Percentiles rank a stretch among this genome's conserved stretches.
Evolutionary conservation across 1,140 invertebrate genomes (phyloP).

Genomic region (Contarinia nasturtii): DNA sequence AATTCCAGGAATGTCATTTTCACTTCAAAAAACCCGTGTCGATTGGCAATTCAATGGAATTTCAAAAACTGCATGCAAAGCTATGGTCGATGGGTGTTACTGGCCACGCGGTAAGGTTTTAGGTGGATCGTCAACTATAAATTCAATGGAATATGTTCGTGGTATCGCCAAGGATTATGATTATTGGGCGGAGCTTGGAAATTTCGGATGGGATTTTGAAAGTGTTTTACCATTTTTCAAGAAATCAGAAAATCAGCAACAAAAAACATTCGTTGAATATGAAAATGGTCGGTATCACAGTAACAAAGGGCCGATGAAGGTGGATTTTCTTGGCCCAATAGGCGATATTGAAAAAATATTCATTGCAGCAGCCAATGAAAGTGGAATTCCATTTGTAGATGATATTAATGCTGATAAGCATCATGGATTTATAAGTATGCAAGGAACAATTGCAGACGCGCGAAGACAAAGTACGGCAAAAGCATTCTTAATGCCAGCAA

Average conservation of each 20-base stretch:
- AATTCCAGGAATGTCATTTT: constrained; percentile 60
- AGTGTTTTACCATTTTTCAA: constrained; percentile 17
- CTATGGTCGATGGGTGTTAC: constrained; percentile 24
- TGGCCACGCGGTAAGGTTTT: constrained; percentile 50
- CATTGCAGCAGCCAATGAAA: neutral
- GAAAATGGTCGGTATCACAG: constrained; percentile 55
- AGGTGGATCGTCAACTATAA: constrained; percentile 62
- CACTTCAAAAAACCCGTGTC: constrained; percentile 35
- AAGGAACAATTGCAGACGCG: constrained; percentile 27
- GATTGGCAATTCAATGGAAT: constrained; percentile 48
- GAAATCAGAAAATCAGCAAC: constrained; percentile 27
- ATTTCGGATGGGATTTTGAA: constrained; percentile 17
- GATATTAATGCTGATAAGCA: constrained; percentile 56
- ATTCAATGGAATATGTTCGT: constrained; percentile 41
- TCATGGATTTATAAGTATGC: constrained; percentile 30
- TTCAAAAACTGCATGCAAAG: constrained; percentile 31
- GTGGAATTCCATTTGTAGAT: constrained; percentile 26
- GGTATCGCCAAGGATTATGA: constrained; percentile 17
- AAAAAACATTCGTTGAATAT: constrained; percentile 4
- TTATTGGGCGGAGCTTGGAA: constrained; percentile 39
- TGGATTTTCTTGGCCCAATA: constrained; percentile 50
- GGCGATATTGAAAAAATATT: constrained; percentile 12
- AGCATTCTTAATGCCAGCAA: constrained; percentile 31
- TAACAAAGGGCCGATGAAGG: constrained; percentile 46
- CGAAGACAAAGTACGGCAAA: constrained; percentile 33